A percentile compares a stretch with the other conserved stretches of the same genome.
Conservation (phyloP, 1,140 invertebrate species). For the Brachionus manjavacas region DNA sequence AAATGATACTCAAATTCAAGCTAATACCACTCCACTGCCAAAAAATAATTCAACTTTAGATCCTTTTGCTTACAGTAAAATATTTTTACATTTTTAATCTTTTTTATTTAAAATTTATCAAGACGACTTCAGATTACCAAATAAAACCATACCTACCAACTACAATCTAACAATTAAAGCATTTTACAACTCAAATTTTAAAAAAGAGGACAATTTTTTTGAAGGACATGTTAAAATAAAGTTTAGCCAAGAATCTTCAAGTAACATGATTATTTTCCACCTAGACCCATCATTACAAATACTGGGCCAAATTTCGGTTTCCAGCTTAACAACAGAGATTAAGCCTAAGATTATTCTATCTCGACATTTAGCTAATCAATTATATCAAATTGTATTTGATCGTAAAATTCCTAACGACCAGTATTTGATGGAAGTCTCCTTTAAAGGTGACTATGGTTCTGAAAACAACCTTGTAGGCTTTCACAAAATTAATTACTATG, state of each 20-base stretch:
- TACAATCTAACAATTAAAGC: constrained; percentile 30
- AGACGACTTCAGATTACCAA: neutral
- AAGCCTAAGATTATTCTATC: neutral
- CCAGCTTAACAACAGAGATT: neutral
- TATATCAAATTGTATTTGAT: constrained; percentile 19
- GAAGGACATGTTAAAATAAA: neutral
- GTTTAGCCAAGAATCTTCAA: neutral
- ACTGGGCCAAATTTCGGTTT: neutral
- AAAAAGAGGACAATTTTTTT: neutral
- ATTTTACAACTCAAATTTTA: constrained; percentile 4
- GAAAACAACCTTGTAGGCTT: constrained; percentile 36
- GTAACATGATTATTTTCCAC: neutral
- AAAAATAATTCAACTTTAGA: neutral
- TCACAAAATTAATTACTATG: constrained; percentile 18
- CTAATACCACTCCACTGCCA: neutral
- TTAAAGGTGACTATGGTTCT: neutral
- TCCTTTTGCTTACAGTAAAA: neutral
- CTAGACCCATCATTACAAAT: neutral
- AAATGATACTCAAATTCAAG: neutral
- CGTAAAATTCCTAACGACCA: neutral
- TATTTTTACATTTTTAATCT: neutral
- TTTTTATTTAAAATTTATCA: neutral
- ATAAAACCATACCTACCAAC: neutral
- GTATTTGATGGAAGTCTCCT: neutral
- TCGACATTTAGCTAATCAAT: neutral